Percentiles rank a stretch among this genome's conserved stretches.
phyloP scores from a whole-genome alignment of 2,797 vertebrate genomes.

The Periophthalmus magnuspinnatus region DNA sequence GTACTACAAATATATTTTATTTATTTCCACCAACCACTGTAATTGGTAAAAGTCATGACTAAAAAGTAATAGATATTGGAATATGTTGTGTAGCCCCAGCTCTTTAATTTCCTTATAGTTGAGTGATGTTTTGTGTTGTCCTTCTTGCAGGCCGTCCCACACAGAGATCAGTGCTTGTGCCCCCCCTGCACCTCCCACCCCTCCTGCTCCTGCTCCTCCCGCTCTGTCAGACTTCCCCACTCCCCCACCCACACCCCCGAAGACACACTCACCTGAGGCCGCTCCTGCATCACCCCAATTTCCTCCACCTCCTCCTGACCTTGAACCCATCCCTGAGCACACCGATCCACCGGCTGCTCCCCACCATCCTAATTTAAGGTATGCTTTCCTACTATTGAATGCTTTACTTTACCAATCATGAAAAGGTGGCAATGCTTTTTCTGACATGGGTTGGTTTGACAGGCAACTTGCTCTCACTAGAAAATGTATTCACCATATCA shows the following conservation, averaged over 20 bases:
- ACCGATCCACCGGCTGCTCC: constrained; percentile 34
- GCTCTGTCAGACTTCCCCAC: constrained; percentile 63
- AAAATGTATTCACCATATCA: neutral
- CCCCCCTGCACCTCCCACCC: constrained; percentile 46
- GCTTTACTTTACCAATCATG: neutral
- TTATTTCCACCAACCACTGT: neutral
- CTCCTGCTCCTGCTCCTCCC: constrained; percentile 51
- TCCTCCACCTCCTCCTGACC: constrained; percentile 36
- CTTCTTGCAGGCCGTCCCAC: constrained; percentile 60
- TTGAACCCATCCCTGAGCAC: constrained; percentile 35
- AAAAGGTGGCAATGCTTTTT: neutral
- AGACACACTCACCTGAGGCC: constrained; percentile 44
- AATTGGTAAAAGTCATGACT: neutral
- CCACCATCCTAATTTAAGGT: constrained; percentile 64
- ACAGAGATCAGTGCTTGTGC: constrained; percentile 58
- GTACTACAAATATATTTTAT: too few relatives aligned
- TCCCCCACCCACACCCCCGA: constrained; percentile 64
- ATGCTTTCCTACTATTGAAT: constrained; percentile 28
- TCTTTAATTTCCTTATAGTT: neutral
- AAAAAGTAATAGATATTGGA: too few relatives aligned
- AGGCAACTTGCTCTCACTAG: neutral
- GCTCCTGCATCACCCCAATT: constrained; percentile 49
- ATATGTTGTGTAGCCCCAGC: neutral
- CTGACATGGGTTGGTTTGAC: neutral
- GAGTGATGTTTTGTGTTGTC: constrained; percentile 57